Evolutionary conservation across 2,797 vertebrate species (phyloP), one percentile per base, ranked within the genome.

Genomic region (Philypnodon macrostomus): DNA sequence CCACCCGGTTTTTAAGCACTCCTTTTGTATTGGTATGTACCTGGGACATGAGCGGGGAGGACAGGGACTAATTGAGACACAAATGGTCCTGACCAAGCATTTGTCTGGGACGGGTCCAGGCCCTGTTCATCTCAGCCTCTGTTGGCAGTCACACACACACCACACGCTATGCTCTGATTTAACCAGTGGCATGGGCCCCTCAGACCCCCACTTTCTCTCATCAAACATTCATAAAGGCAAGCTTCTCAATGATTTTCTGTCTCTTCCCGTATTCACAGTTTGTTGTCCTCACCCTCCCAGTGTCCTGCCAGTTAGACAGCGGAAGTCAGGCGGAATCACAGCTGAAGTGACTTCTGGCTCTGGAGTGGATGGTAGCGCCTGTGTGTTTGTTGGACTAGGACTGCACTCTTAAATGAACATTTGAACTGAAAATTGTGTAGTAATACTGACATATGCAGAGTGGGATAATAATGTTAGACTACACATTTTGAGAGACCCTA

Each of bases 171-270:
- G 92, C 90, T 92, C 92, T 93, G 93, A 95, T 95, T 95, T 94
- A 83, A 93, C 91, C 91, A 91, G 90, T 89, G 90, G 91, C 87
- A 90, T 90, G 90, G 88, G 88, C 90, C 91, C 90, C 88, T 67
- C 91, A 90, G 55, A 40, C 76, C 75, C 83, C 73, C 77, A 66
- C 81, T 77, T 69, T 62, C 58, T 51, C 89, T 93, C 93, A 96
- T 97, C 93, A 95, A 97, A 94, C 93, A 97, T 96, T 97, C 93
- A 97, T 95, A 92, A 92, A 92, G 92, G 91, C 93, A 89, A 91
- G 91, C 89, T 93, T 93, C 91, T 88, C 91, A 97, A 95, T 95
- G 94, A 95, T 96, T 96, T 96, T 94, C 94, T 97, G 94, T 97
- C 94, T 95, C 91, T 92, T 93, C 90, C 92, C 85, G 92, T 96